Conservation (phyloP, 2,888 invertebrate species). For the Tiphia femorata region DNA sequence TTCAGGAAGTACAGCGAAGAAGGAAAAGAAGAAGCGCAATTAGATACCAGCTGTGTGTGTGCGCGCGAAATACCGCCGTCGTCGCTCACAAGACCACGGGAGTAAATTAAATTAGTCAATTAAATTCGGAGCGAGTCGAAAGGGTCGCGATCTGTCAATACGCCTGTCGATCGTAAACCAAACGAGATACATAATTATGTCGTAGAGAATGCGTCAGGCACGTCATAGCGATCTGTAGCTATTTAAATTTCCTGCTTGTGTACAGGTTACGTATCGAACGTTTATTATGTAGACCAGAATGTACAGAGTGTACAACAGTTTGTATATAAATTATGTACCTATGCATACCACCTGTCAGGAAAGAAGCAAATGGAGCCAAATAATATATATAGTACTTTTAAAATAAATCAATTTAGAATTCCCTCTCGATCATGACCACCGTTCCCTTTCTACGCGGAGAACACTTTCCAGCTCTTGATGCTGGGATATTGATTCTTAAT, state of each 20-base stretch:
- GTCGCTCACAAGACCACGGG: slow-evolving; percentile 19
- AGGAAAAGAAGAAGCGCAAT: background rate
- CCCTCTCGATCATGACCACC: too few relatives aligned
- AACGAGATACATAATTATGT: slow-evolving; percentile 17
- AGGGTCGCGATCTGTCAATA: slow-evolving; percentile 5
- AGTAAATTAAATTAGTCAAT: slow-evolving; percentile 50
- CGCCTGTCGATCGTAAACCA: slow-evolving; percentile 24
- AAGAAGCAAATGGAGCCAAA: slow-evolving; percentile 30
- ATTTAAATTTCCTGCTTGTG: slow-evolving; percentile 40
- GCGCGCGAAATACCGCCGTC: slow-evolving; percentile 15
- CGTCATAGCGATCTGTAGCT: slow-evolving; percentile 22
- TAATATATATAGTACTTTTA: slow-evolving; percentile 57
- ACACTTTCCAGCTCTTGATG: too few relatives aligned
- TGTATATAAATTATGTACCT: slow-evolving; percentile 54
- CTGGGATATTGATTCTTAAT: too few relatives aligned
- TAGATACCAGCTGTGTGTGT: slow-evolving; percentile 6
- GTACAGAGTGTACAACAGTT: slow-evolving; percentile 58
- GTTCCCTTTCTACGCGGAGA: too few relatives aligned
- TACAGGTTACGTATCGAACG: slow-evolving; percentile 46
- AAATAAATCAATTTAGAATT: too few relatives aligned
- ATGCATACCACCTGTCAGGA: slow-evolving; percentile 32
- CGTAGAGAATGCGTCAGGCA: slow-evolving; percentile 15
- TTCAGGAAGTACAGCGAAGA: background rate
- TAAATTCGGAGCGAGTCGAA: slow-evolving; percentile 25
- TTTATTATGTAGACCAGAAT: slow-evolving; percentile 38